Percentiles rank a stretch among this genome's conserved stretches.
These are phyloP conservation scores for Amphiduros pacificus DNA, from an alignment of 2,888 invertebrate species.

Conservation along the genomic window DNA sequence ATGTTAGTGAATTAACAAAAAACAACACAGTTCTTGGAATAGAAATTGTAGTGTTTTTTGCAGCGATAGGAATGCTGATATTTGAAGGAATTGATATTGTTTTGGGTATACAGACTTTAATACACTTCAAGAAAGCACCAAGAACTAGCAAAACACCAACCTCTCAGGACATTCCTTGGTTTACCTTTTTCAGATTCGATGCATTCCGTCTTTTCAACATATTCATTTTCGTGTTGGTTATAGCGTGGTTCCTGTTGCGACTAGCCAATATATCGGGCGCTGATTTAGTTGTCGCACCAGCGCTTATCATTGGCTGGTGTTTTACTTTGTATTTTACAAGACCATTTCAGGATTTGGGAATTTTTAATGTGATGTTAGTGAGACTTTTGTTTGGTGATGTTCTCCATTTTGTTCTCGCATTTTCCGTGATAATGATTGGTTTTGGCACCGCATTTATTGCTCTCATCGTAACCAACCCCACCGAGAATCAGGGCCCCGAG, in stretches of 20 bases:
- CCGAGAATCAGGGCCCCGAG: no score
- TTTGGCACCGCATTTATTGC: neutral
- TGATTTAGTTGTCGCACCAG: neutral
- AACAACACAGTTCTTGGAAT: no score
- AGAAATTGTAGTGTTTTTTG: no score
- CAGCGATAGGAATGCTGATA: no score
- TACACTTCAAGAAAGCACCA: no score
- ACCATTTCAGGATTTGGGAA: neutral
- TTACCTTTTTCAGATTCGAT: neutral
- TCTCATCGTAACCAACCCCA: neutral
- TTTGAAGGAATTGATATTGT: no score
- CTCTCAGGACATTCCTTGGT: no score
- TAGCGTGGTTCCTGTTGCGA: neutral
- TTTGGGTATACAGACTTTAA: no score
- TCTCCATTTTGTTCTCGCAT: neutral
- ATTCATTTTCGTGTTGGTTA: neutral
- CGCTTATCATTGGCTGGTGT: neutral
- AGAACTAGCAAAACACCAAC: no score
- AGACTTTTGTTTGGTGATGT: neutral
- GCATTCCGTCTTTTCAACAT: neutral
- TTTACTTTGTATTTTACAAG: neutral
- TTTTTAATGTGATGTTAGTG: neutral
- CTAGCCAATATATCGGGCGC: neutral
- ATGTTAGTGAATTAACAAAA: no score
- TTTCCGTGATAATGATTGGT: neutral